Evolutionary conservation across 2,888 invertebrate genomes (phyloP), one percentile per base, ranked within the genome.

Genomic region (Eupithecia inturbata): DNA sequence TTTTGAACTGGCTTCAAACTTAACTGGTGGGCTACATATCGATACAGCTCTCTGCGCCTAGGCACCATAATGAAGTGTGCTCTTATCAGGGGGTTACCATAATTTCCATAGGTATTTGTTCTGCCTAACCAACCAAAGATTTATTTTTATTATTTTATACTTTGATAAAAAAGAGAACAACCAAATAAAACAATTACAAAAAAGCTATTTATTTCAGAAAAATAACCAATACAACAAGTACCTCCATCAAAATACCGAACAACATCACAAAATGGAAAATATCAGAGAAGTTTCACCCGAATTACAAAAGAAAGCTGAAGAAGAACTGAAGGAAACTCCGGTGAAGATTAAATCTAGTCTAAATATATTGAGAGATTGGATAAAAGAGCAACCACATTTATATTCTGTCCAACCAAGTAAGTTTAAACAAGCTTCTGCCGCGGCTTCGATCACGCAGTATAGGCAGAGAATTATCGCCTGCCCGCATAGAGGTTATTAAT

Each of bases 321-420:
- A 89, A 57, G 95, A 95, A 81, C 82, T 95, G 14, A 90, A 93
- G 76, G 95, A 95, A 82, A 89, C 91, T 76, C 91, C 94, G 0
- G 83, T 82, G 3, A 85, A 89, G 68, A 81, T 90, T 7, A 78
- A 75, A 0, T 81, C 89, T 2, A 94, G 95, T 80, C 84, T 95
- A 14, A 75, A 83, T 74, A 88, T 90, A 41, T 83, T 95, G 1
- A 89, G 87, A 78, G 89, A 92, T 6, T 95, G 95, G 95, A 80
- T 95, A 7, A 82, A 82, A n/a, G 92, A 95, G 77, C 95, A 95
- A 82, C 94, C 95, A 4, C 95, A 95, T 83, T 82, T 95, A 26
- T 80, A 86, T 72, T 83, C 84, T 62, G 87, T 93, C 1, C 84
- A 92, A 77, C 89, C 90, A 70, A 85, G 95, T 95, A 87, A 89